These are phyloP conservation scores for Ooceraea biroi DNA, from an alignment of 1,140 invertebrate genomes.

Conservation along the genomic window DNA sequence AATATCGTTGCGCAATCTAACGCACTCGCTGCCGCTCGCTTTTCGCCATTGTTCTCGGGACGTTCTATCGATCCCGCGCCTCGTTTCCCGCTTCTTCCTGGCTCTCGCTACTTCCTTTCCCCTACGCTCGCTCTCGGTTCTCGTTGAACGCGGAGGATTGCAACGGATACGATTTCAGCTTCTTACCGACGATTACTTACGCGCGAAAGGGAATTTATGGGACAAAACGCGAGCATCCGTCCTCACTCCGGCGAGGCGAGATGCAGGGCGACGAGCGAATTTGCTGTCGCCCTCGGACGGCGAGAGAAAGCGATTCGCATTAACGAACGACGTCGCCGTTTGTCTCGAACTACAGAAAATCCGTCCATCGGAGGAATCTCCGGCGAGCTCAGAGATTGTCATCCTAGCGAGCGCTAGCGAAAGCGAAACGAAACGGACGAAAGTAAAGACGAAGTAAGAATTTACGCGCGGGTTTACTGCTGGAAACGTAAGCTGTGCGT, in stretches of 20 bases:
- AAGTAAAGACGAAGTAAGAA: slow-evolving; percentile 43
- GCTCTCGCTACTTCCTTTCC: slow-evolving; percentile 25
- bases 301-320: background rate
- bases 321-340: slow-evolving; percentile 32
- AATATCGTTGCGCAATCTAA: slow-evolving; percentile 77
- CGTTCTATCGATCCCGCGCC: slow-evolving; percentile 74
- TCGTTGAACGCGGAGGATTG: slow-evolving; percentile 38
- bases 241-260: slow-evolving; percentile 30
- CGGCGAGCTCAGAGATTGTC: background rate
- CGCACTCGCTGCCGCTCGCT: slow-evolving; percentile 68
- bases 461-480: slow-evolving; percentile 32
- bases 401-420: slow-evolving; percentile 13
- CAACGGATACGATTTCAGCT: slow-evolving; percentile 50
- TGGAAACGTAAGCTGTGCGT: background rate
- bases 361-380: background rate
- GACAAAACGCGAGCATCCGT: slow-evolving; percentile 50
- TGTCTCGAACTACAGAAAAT: slow-evolving; percentile 7
- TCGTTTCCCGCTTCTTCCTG: slow-evolving; percentile 64
- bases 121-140: background rate
- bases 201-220: slow-evolving; percentile 30
- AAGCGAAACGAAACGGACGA: slow-evolving; percentile 22
- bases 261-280: slow-evolving; percentile 48
- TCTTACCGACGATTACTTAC: slow-evolving; percentile 65
- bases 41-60: slow-evolving; percentile 75
- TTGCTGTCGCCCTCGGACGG: background rate